Base-by-base conservation (phyloP, 2,888 invertebrate genomes). In the Seira musarum region DNA sequence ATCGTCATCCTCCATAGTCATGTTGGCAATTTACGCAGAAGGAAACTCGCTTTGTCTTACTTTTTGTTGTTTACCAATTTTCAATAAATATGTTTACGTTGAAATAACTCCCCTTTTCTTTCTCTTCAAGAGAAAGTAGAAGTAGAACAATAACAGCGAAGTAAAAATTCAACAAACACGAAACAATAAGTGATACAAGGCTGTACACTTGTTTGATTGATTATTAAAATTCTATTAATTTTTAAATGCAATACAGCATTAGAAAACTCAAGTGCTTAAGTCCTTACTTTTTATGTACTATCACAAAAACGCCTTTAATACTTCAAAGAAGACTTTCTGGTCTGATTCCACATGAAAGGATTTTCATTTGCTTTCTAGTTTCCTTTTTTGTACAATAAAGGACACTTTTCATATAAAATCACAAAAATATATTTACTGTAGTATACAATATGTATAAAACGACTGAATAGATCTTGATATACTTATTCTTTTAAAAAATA, bases 1-100 rank as follows among this genome's bases (percentile, higher is more conserved):
- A 64, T 83, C 84, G 24, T 72, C 74, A 46, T 78, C 69, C 15
- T 82, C 84, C 84, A 85, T 85, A 21, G 68, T 80, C 76, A 74
- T 79, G 72, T 73, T 73, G 67, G 68, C 53, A 67, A 35, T 61
- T 6, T 63, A 24, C 6, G 25, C 49, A 40, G 6, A 40, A 13
- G 5, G 25, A 21, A n/a, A n/a, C n/a, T 22, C 63, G 21, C 63
- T 22, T 22, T 21, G 63, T 21, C 22, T 21, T n/a, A n/a, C n/a
- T n/a, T n/a, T n/a, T n/a, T 2, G 3, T 63, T 24, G 21, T 19
- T 24, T 63, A 13, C 10, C n/a, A n/a, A n/a, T 22, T 19, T 24
- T 2, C 1, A 21, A 22, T 63, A 25, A 22, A 63, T 65, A 64
- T 73, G 64, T 49, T 63, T 73, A 21, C 46, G 64, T 65, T 63